Evolutionary conservation across 1,140 invertebrate species (phyloP), one percentile per base, ranked within the genome.

Genomic region (Plectrocnemia conspersa): DNA sequence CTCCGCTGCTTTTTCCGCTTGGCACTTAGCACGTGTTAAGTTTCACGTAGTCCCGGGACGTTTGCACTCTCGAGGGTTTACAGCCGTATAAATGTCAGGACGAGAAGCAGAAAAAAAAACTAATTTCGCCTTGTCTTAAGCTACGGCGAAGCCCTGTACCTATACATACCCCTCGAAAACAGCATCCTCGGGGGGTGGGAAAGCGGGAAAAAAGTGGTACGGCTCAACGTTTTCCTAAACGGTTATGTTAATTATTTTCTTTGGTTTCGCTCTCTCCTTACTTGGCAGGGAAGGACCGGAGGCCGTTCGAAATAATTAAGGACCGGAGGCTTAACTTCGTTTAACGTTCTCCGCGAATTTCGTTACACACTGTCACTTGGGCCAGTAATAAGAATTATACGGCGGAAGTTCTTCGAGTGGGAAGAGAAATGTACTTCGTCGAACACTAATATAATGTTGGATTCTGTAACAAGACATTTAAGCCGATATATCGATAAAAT

Each of bases 31-130:
- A 50, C 47, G 47, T 50, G 47, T 35, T 35, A 35, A 35, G 47
- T 22, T 35, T 38, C 35, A 38, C 35, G 35, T 38, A 38, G 35
- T 50, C 33, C 47, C 22, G 25, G 32, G 46, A 48, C 46, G 25
- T 48, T 48, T 50, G 47, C 47, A 50, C 47, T 50, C 33, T 38
- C 11, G 35, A 50, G 32, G 32, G 13, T 50, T 50, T 50, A 50
- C 33, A 38, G 33, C 47, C 33, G 13, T 38, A 50, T 50, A 50
- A 50, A 50, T 35, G 47, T 50, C 47, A 35, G 33, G n/a, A n/a
- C 2, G 36, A n/a, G n/a, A n/a, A n/a, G n/a, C 16, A 10, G 44
- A 32, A 47, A 50, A 49, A 49, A 48, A 50, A 50, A 50, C 47
- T 50, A 50, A 50, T 50, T 50, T 50, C 33, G 33, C 19, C 47